Evolutionary conservation across 2,797 vertebrate genomes (phyloP).

Genomic region (Hozukius guyotensis): DNA sequence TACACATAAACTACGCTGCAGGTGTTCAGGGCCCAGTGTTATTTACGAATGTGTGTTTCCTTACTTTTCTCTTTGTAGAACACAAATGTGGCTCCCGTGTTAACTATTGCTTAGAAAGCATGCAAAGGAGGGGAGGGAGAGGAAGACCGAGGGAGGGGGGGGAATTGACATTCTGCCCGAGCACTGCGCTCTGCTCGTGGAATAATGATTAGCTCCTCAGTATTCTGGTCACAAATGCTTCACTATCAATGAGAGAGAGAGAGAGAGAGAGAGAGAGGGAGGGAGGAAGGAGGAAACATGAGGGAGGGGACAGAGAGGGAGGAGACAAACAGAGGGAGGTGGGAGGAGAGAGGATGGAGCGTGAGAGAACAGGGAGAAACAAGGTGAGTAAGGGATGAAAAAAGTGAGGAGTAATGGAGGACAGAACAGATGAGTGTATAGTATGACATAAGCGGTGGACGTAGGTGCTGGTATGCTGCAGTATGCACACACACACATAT

Average conservation of each 20-base stretch:
- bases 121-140: slow-evolving; percentile 50
- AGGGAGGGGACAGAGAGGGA: slow-evolving; percentile 51
- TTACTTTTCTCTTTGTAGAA: slow-evolving; percentile 44
- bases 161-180: slow-evolving; percentile 83
- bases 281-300: slow-evolving; percentile 31
- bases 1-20: slow-evolving; percentile 40
- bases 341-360: slow-evolving; percentile 9
- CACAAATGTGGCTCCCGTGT: slow-evolving; percentile 59
- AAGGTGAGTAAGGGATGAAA: slow-evolving; percentile 65
- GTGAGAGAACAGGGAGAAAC: slow-evolving; percentile 53
- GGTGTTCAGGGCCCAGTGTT: slow-evolving; percentile 44
- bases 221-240: slow-evolving; percentile 84
- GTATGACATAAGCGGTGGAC: slow-evolving; percentile 50
- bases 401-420: slow-evolving; percentile 62
- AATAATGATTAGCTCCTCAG: slow-evolving; percentile 88
- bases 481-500: slow-evolving; percentile 23
- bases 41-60: slow-evolving; percentile 22
- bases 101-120: slow-evolving; percentile 75
- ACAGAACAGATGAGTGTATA: slow-evolving; percentile 47
- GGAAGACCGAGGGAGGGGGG: slow-evolving; percentile 45
- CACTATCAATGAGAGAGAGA: slow-evolving; percentile 84
- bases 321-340: slow-evolving; percentile 17
- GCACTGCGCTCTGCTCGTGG: slow-evolving; percentile 76
- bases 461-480: slow-evolving; percentile 48
- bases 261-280: slow-evolving; percentile 25